Evolutionary conservation across 2,888 invertebrate genomes (phyloP), one percentile per base, ranked within the genome.

Genomic region (Chrysomela aeneicollis): DNA sequence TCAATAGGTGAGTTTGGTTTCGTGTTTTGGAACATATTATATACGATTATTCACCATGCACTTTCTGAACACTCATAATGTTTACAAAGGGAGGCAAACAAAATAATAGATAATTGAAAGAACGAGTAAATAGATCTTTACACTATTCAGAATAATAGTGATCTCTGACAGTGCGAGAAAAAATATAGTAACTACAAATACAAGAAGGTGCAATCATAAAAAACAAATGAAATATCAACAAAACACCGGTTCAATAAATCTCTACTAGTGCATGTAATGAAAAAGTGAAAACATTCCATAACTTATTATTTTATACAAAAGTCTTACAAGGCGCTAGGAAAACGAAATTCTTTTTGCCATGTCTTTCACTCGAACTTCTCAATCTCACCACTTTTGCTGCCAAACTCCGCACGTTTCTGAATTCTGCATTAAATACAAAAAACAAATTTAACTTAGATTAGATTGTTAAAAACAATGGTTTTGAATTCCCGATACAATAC

Each of bases 291-390:
- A 62, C 68, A 68, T 68, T 68, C 69, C 64, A 66, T 52, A 26
- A 26, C 26, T 26, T 42, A 61, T 26, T 32, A 42, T n/a, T 50
- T 30, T 15, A 42, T 42, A 26, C 22, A 57, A 65, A 54, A 57
- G 26, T 71, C 83, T 83, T 83, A 83, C 83, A 75, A 76, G 78
- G 78, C 62, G 80, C 73, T 66, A 81, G 69, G 74, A 80, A 81
- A 68, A 80, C 73, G 76, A 81, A 81, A 73, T 76, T 79, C 76
- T 82, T 82, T 80, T 80, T 79, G 75, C 78, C 80, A 73, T 80
- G 82, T 17, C 81, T 78, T 69, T 82, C 82, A 70, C 76, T 75
- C 58, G 76, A 75, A 71, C 78, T 78, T 72, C 82, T 76, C 68
- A 82, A 77, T 68, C 81, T 71, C 69, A 81, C 76, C 64, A 82